A percentile compares a stretch with the other conserved stretches of the same genome.
Conservation (phyloP, 2,797 vertebrate species). For the Caiman crocodilus region DNA sequence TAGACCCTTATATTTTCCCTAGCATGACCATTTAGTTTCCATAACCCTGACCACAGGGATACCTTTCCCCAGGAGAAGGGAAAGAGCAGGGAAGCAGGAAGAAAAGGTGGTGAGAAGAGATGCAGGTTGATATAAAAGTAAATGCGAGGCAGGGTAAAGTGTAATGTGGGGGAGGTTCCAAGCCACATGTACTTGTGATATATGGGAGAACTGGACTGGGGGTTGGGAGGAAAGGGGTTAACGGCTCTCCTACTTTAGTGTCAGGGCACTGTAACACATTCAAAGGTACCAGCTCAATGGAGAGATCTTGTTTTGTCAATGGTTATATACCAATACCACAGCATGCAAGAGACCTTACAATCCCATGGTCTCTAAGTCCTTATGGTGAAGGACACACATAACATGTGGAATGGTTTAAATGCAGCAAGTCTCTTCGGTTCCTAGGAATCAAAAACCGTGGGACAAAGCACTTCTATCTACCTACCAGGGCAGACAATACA, state of each 20-base stretch:
- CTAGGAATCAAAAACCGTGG: no score
- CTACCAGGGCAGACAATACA: no score
- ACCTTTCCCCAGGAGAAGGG: neutral
- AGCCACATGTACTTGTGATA: neutral
- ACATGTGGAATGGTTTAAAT: no score
- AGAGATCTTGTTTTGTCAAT: neutral
- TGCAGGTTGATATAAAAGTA: rapidly evolving
- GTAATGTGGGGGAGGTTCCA: neutral
- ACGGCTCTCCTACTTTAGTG: neutral
- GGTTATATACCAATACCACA: neutral
- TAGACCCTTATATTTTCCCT: neutral
- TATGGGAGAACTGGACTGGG: neutral
- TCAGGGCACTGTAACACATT: neutral
- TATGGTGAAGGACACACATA: neutral
- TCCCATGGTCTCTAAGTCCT: neutral
- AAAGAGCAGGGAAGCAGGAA: neutral
- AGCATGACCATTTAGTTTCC: neutral
- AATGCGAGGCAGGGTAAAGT: neutral
- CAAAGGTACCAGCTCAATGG: neutral
- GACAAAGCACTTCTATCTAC: no score
- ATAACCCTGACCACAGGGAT: neutral
- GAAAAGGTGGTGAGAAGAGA: neutral
- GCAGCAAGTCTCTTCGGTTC: no score
- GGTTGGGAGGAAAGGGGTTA: neutral
- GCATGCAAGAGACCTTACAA: neutral